phyloP scores from a whole-genome alignment of 2,113 vertebrate species.

The Pitta sordida region DNA sequence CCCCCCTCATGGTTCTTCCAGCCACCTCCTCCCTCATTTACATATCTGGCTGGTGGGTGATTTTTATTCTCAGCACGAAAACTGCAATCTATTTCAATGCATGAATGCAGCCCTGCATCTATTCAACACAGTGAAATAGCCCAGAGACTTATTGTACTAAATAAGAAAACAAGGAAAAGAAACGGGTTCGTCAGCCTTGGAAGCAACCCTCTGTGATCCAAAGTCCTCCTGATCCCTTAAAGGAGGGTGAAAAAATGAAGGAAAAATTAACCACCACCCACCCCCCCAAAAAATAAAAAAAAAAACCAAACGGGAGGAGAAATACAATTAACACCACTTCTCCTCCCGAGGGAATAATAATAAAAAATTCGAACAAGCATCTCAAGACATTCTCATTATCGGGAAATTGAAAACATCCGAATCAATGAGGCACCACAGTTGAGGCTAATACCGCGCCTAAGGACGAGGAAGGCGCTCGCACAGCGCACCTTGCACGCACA shows the following conservation, averaged over 20 bases:
- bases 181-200: neutral
- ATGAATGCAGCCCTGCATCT: conserved; percentile 64
- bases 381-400: neutral
- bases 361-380: neutral
- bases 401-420: neutral
- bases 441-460: neutral
- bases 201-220: neutral
- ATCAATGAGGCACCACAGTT: neutral
- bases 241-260: neutral
- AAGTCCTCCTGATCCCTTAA: conserved; percentile 9
- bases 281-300: neutral
- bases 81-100: conserved; percentile 68
- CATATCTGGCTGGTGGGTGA: conserved; percentile 40
- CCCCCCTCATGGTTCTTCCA: neutral
- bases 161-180: conserved; percentile 26
- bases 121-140: conserved; percentile 36
- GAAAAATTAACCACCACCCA: neutral
- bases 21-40: conserved; percentile 40
- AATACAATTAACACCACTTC: neutral
- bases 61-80: conserved; percentile 70
- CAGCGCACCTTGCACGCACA: neutral
- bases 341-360: neutral
- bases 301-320: neutral
- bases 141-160: conserved; percentile 9
- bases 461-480: neutral